Evolutionary conservation across 1,140 invertebrate species (phyloP).

Genomic region (Calycopis cecrops): DNA sequence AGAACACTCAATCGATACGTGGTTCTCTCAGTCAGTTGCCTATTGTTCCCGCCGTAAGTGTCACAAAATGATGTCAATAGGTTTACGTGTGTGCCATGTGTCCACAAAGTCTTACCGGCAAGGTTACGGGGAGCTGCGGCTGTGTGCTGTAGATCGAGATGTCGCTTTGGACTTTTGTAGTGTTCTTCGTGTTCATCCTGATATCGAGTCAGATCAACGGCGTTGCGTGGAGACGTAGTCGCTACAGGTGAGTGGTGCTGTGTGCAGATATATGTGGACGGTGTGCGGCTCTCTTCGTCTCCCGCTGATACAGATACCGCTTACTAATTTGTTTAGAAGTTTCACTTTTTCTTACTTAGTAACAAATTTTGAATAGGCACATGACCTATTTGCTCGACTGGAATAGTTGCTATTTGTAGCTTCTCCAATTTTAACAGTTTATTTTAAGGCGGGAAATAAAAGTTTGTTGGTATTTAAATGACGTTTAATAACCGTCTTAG

Average conservation of each 20-base stretch:
- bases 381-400: background rate
- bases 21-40: constrained; percentile 3
- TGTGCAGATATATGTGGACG: too few species aligned
- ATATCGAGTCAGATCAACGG: constrained; percentile 22
- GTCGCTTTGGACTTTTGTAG: constrained; percentile 17
- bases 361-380: background rate
- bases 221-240: constrained; percentile 25
- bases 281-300: too few species aligned
- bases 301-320: too few species aligned
- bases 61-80: constrained; percentile 9
- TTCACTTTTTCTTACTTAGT: too few species aligned
- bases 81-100: constrained; percentile 8
- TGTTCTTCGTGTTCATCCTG: constrained; percentile 21
- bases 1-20: constrained; percentile 10
- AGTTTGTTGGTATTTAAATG: too few species aligned
- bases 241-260: too few species aligned
- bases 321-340: too few species aligned
- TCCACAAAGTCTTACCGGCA: background rate
- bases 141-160: background rate
- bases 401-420: too few species aligned
- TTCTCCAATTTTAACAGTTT: too few species aligned
- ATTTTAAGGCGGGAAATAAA: too few species aligned
- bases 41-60: constrained; percentile 6
- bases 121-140: too few species aligned
- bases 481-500: too few species aligned